These are phyloP conservation scores for Brachypalpus laphriformis DNA, from an alignment of 2,888 invertebrate species.

Conservation along the genomic window DNA sequence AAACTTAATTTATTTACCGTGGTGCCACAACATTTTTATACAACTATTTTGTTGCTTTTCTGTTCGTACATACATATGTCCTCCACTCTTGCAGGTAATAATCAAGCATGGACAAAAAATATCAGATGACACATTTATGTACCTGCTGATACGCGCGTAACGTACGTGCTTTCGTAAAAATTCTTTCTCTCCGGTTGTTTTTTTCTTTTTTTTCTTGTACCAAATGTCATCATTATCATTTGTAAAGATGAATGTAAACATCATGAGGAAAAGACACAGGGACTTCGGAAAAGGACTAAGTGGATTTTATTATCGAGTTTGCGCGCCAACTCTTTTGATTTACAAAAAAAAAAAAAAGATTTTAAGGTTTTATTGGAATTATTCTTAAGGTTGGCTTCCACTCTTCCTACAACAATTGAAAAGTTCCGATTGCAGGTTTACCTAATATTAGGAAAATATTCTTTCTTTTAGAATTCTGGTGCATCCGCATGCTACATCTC, in stretches of 20 bases:
- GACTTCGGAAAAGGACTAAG: background rate
- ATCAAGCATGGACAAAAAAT: background rate
- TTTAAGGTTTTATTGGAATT: no score
- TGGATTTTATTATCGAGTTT: slow-evolving; percentile 5
- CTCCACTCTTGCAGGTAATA: slow-evolving; percentile 23
- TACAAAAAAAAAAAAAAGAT: no score
- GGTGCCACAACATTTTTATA: background rate
- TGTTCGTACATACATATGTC: no score
- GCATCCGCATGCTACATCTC: no score
- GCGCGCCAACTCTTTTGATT: slow-evolving; percentile 1
- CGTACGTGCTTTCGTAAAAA: slow-evolving; percentile 41
- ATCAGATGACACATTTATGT: slow-evolving; percentile 55
- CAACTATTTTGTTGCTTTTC: background rate
- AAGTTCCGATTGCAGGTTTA: no score
- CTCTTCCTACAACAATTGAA: no score
- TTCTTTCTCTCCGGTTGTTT: slow-evolving; percentile 3
- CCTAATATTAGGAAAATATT: no score
- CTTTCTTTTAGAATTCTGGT: no score
- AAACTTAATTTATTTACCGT: slow-evolving; percentile 63
- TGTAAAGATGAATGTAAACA: slow-evolving; percentile 47
- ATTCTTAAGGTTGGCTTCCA: no score
- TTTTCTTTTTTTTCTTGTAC: slow-evolving; percentile 24
- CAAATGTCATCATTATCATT: slow-evolving; percentile 55
- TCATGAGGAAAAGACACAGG: background rate
- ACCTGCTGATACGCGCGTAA: slow-evolving; percentile 42